Evolutionary conservation across 2,888 invertebrate genomes (phyloP).

Genomic region (Cloeon dipterum): DNA sequence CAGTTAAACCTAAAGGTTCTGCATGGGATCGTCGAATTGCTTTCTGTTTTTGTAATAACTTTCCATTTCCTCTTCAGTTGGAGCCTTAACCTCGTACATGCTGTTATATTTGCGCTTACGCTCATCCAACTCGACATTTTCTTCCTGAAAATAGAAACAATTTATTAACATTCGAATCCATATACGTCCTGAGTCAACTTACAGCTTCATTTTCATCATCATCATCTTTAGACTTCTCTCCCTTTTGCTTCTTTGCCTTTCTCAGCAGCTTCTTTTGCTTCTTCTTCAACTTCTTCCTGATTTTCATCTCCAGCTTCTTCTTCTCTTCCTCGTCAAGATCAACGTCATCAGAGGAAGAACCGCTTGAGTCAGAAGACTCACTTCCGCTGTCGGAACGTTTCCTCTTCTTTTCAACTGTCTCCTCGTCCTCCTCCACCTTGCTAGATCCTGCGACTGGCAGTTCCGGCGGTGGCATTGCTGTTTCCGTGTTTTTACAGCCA

Average conservation of each 20-base stretch:
- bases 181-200: no score
- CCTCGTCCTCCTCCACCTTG: constrained; percentile 17
- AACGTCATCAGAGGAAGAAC: constrained; percentile 3
- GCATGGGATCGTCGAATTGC: constrained; percentile 85
- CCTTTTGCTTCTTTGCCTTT: constrained; percentile 16
- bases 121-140: no score
- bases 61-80: constrained; percentile 81
- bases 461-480: constrained; percentile 10
- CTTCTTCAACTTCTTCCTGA: constrained; percentile 25
- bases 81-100: constrained; percentile 60
- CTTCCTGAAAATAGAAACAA: no score
- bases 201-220: no score
- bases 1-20: no score
- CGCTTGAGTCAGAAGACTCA: neutral
- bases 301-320: constrained; percentile 23
- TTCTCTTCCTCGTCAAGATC: constrained; percentile 19
- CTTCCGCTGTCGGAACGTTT: neutral
- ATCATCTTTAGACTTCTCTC: no score
- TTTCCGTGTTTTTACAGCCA: constrained; percentile 16
- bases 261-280: constrained; percentile 22
- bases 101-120: constrained; percentile 85
- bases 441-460: constrained; percentile 13
- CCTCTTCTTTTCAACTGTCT: constrained; percentile 12
- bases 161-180: no score
- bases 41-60: constrained; percentile 71